These are phyloP conservation scores for Candoia aspera DNA, from an alignment of 2,113 vertebrate genomes.

Conservation along the genomic window DNA sequence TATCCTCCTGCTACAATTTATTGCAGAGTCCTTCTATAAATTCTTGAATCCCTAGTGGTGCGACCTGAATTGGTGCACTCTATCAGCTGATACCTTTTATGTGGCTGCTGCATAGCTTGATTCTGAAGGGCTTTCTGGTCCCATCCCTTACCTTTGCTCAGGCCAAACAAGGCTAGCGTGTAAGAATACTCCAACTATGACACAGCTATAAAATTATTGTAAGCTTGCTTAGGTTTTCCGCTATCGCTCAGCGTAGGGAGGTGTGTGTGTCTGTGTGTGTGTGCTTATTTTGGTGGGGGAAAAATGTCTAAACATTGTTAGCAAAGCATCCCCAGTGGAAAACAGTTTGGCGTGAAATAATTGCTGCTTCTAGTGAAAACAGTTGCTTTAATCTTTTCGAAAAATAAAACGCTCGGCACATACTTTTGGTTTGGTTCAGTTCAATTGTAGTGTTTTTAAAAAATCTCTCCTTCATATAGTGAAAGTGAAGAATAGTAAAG, in stretches of 20 bases:
- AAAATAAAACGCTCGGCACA: neutral
- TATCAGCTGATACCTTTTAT: neutral
- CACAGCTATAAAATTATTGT: neutral
- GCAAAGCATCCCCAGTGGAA: neutral
- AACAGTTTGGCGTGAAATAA: neutral
- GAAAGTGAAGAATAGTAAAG: constrained; percentile 4
- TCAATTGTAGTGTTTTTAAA: neutral
- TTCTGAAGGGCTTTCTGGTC: neutral
- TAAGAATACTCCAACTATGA: neutral
- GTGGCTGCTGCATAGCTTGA: neutral
- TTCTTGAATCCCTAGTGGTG: neutral
- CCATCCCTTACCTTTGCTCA: neutral
- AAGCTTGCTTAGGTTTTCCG: neutral
- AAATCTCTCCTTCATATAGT: neutral
- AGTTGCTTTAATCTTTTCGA: neutral
- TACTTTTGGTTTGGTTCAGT: neutral
- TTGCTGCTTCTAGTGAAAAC: neutral
- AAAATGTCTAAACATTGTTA: neutral
- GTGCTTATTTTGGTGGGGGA: neutral
- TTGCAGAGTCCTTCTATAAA: neutral
- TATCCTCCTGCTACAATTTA: neutral
- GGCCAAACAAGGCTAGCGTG: neutral
- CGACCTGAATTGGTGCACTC: neutral
- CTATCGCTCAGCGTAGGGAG: neutral
- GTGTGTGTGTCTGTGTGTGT: neutral